A percentile compares a stretch with the other conserved stretches of the same genome.
These are phyloP conservation scores for Drosophila virilis DNA, from an alignment of 1,140 invertebrate species.

Conservation along the genomic window DNA sequence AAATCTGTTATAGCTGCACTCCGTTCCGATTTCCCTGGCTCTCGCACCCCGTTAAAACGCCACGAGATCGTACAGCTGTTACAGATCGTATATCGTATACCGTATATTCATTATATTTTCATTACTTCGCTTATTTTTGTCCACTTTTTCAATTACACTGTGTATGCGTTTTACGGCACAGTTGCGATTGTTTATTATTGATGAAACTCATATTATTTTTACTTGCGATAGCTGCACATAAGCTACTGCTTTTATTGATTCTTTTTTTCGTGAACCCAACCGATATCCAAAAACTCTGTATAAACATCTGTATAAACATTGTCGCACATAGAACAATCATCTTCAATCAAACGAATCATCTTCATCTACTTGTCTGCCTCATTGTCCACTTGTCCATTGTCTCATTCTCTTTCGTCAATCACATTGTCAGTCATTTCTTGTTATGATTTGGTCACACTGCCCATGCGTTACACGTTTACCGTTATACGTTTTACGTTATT, in stretches of 20 bases:
- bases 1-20: conserved; percentile 23
- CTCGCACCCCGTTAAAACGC: conserved; percentile 17
- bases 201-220: conserved; percentile 20
- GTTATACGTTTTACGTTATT: conserved; percentile 67
- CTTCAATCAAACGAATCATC: not conserved
- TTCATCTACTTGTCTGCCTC: not conserved
- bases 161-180: conserved; percentile 47
- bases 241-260: conserved; percentile 31
- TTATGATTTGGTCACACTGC: conserved; percentile 68
- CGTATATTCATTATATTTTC: not conserved
- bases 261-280: conserved; percentile 21
- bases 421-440: conserved; percentile 55
- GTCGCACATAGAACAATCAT: conserved; percentile 9
- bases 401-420: conserved; percentile 39
- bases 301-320: conserved; percentile 46
- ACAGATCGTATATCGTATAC: not conserved
- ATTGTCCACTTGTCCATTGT: conserved; percentile 36
- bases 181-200: conserved; percentile 20
- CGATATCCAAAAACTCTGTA: conserved; percentile 17
- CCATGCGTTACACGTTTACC: conserved; percentile 54
- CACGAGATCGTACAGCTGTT: not conserved
- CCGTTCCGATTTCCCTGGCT: conserved; percentile 10
- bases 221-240: conserved; percentile 49
- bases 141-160: conserved; percentile 44
- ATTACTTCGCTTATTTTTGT: conserved; percentile 31